Evolutionary conservation across 2,888 invertebrate species (phyloP), one percentile per base, ranked within the genome.

Genomic region (Cotesia congregata): DNA sequence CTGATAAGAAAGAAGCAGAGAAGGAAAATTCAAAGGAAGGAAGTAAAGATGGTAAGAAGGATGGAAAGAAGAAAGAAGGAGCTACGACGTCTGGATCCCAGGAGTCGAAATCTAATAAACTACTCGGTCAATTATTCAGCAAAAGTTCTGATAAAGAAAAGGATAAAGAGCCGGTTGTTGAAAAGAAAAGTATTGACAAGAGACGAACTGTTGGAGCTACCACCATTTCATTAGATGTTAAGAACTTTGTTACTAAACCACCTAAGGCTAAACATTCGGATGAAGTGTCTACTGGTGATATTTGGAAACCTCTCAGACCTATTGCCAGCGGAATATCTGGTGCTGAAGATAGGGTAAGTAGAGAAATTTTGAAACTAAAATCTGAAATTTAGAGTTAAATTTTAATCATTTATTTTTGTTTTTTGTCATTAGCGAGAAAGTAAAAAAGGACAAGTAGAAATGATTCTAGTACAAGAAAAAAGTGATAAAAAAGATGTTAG

Each of bases 251-350:
- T 67, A 91, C 92, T 79, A 92, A 92, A 88, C 91, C 93, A 73
- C 91, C 91, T 78, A 92, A 92, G 80, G 77, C 86, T 2, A 88
- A 88, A 75, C 85, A 88, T 76, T 67, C 85, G 81, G 91, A 91
- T 77, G 90, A 92, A 77, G 91, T 92, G 76, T 93, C 93, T 6
- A 94, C 94, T 4, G 93, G 93, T 3, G 94, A 94, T 86, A 91
- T 94, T 85, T 94, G 94, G 94, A 91, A 93, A 83, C 92, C 92
- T 38, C 90, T 94, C 72, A 92, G 92, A 84, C 93, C 93, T 67
- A 93, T 94, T 68, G 90, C 93, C 0, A 93, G 93, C 85, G 94
- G 94, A 50, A 90, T 94, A 76, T 87, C 91, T 59, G 93, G 93
- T 81, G 90, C 91, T 5, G 87, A 88, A 69, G 88, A 89, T 39